Evolutionary conservation across 1,140 invertebrate genomes (phyloP), one percentile per base, ranked within the genome.

Genomic region (Cataglyphis hispanica): DNA sequence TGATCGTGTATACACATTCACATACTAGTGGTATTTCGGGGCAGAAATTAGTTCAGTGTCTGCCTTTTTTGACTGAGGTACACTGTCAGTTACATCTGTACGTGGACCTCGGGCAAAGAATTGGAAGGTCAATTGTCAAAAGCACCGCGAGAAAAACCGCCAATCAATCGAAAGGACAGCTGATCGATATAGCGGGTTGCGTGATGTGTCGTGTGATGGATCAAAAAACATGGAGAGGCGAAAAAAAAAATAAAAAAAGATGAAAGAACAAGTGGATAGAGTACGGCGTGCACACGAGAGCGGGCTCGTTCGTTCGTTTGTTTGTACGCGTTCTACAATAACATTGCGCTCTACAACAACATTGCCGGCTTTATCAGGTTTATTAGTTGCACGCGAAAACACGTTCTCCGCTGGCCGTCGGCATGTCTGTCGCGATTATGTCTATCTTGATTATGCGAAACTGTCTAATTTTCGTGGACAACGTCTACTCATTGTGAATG

Each of bases 61-160:
- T 85, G 86, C 81, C 76, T 76, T 89, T 89, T 88, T 89, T 88
- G 80, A 75, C 60, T 74, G 58, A 77, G 77, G 86, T 67, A 84
- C 46, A 50, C 78, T 81, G 83, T 87, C 56, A 69, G 87, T 88
- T 87, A 88, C 86, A 78, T 88, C 53, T 84, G 86, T 53, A 77
- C 64, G 22, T 27, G 72, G 69, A 76, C 50, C 56, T 37, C 13
- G 63, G 34, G 13, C 2, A 19, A 34, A 22, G n/a, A 27, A 53
- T 72, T 19, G 37, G 64, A 58, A 77, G 58, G 53, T 60, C 63
- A 86, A 88, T 88, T 60, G 75, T 88, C 74, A 83, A 74, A 74
- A 88, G 40, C 86, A 81, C 74, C 86, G 67, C 86, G 72, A 85
- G 87, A 86, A 74, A 85, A 85, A 88, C 87, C 81, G 86, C 81